phyloP scores from a whole-genome alignment of 2,113 vertebrate species.

The Capreolus pygargus region DNA sequence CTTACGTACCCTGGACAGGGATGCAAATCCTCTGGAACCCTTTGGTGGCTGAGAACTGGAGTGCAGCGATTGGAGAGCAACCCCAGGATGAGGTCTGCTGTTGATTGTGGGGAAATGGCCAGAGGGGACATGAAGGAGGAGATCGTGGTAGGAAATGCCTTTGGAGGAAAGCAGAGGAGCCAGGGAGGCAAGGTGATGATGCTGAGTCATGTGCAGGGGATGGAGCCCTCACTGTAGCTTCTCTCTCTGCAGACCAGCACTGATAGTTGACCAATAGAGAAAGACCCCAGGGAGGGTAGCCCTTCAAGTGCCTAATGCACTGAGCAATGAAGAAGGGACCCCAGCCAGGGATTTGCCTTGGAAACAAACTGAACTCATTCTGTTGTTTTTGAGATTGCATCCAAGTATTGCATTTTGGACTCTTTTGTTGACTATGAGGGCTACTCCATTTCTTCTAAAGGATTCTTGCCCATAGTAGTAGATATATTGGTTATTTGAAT shows the following conservation, averaged over 20 bases:
- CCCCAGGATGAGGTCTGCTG: background rate
- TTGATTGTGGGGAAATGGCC: background rate
- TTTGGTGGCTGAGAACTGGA: background rate
- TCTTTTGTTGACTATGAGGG: background rate
- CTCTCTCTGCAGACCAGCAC: background rate
- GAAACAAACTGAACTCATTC: background rate
- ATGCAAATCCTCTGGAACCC: background rate
- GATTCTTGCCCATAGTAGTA: background rate
- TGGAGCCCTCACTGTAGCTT: background rate
- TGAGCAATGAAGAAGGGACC: background rate
- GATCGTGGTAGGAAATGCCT: background rate
- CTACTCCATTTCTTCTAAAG: background rate
- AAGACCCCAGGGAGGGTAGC: background rate
- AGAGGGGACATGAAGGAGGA: rapidly evolving
- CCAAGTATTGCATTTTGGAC: background rate
- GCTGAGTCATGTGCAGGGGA: background rate
- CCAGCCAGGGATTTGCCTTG: background rate
- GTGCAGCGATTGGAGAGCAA: background rate
- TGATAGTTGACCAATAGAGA: background rate
- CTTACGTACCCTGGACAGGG: background rate
- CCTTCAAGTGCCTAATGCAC: background rate
- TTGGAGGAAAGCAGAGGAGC: background rate
- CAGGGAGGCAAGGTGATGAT: background rate
- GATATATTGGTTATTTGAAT: background rate
- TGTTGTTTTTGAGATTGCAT: background rate